These are phyloP conservation scores for Penelope pileata DNA, from an alignment of 2,113 vertebrate species.

Conservation along the genomic window DNA sequence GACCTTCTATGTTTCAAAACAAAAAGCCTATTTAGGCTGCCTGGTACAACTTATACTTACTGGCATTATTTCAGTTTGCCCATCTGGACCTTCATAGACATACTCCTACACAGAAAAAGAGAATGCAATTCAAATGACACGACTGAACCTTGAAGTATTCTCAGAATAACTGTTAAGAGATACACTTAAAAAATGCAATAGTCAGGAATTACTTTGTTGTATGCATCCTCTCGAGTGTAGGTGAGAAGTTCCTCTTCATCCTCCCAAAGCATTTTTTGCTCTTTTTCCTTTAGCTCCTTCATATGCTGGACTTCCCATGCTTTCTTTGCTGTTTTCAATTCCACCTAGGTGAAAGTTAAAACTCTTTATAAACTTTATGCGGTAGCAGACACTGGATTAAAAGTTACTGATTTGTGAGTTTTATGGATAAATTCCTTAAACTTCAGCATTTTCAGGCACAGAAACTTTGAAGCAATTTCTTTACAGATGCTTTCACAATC, in stretches of 20 bases:
- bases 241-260: slow-evolving; percentile 90
- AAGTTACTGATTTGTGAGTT: neutral
- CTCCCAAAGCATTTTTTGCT: slow-evolving; percentile 80
- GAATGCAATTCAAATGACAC: neutral
- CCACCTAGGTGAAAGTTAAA: slow-evolving; percentile 73
- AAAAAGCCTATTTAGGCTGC: neutral
- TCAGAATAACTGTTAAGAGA: neutral
- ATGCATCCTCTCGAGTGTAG: slow-evolving; percentile 92
- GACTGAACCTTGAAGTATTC: neutral
- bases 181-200: neutral
- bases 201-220: slow-evolving; percentile 86
- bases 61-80: slow-evolving; percentile 92
- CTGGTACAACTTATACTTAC: slow-evolving; percentile 70
- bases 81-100: slow-evolving; percentile 87
- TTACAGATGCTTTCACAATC: neutral
- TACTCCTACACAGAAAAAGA: slow-evolving; percentile 81
- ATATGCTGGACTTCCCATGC: slow-evolving; percentile 86
- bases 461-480: neutral
- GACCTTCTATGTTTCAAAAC: neutral
- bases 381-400: neutral
- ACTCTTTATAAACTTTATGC: neutral
- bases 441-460: neutral
- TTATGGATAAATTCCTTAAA: neutral
- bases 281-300: slow-evolving; percentile 84
- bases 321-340: slow-evolving; percentile 80